Conservation (phyloP, 2,797 vertebrate species). For the Helarctos malayanus region DNA sequence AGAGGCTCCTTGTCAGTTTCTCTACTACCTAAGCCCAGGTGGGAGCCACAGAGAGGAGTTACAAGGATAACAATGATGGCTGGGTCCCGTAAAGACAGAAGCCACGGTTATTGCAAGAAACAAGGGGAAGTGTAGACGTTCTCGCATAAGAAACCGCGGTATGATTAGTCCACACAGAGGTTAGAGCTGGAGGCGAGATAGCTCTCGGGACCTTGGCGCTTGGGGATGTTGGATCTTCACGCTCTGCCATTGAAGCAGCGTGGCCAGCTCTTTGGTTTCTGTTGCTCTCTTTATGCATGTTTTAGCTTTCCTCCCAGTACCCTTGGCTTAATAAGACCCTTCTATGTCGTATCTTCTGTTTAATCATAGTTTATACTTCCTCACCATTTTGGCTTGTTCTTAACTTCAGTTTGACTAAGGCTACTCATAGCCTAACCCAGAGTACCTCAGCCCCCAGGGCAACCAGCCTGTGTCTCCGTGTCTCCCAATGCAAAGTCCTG, state of each 20-base stretch:
- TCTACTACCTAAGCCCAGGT: background rate
- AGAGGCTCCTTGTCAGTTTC: background rate
- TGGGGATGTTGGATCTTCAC: fast-evolving
- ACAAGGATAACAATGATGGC: background rate
- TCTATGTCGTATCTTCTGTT: background rate
- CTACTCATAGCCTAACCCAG: background rate
- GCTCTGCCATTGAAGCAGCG: background rate
- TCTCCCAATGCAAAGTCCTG: background rate
- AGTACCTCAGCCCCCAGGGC: background rate
- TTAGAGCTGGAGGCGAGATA: background rate
- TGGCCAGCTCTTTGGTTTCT: background rate
- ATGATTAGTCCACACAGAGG: background rate
- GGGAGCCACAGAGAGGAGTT: background rate
- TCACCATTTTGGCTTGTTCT: background rate
- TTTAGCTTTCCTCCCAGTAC: background rate
- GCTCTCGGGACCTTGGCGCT: background rate
- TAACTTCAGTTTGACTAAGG: background rate
- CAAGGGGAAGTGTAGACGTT: background rate
- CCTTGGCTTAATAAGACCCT: background rate
- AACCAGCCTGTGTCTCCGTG: background rate
- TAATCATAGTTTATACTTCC: background rate
- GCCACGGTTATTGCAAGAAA: background rate
- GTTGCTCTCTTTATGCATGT: background rate
- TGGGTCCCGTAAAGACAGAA: background rate
- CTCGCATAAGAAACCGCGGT: background rate